A percentile compares a stretch with the other conserved stretches of the same genome.
Evolutionary conservation across 2,888 invertebrate genomes (phyloP).

Genomic region (Alentia gelatinosa): DNA sequence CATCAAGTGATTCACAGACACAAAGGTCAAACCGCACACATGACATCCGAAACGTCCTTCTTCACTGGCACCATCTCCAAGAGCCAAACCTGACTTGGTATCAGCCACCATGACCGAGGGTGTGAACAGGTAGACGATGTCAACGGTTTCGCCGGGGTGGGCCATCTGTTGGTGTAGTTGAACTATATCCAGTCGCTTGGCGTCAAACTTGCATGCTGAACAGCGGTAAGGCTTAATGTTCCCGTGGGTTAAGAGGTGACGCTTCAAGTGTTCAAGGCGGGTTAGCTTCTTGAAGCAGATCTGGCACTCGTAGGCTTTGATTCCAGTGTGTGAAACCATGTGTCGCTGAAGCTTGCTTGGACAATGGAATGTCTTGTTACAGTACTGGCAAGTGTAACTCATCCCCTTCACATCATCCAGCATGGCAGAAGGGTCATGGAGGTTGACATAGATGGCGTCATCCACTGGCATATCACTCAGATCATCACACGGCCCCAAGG

Average conservation of each 20-base stretch:
- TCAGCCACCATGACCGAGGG: constrained; percentile 8
- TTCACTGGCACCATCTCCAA: neutral
- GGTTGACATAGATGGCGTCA: neutral
- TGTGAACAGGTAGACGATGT: constrained; percentile 24
- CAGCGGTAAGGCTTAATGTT: constrained; percentile 64
- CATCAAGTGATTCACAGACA: neutral
- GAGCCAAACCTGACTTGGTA: neutral
- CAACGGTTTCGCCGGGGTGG: constrained; percentile 58
- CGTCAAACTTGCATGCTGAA: constrained; percentile 62
- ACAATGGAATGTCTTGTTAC: constrained; percentile 62
- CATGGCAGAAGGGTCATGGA: neutral
- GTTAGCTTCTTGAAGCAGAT: constrained; percentile 62
- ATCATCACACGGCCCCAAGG: neutral
- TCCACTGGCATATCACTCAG: constrained; percentile 37
- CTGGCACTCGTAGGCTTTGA: constrained; percentile 65
- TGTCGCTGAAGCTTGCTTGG: constrained; percentile 65
- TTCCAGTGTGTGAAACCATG: constrained; percentile 62
- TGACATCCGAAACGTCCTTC: neutral
- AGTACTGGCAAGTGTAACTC: constrained; percentile 34
- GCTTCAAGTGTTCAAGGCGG: constrained; percentile 64
- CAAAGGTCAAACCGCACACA: neutral
- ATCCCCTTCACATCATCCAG: neutral
- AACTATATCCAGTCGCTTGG: constrained; percentile 62
- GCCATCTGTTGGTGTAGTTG: constrained; percentile 62
- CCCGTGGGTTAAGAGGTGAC: constrained; percentile 64